Percentiles rank a stretch among this genome's conserved stretches.
Conservation (phyloP, 2,797 vertebrate species). For the Acipenser ruthenus region DNA sequence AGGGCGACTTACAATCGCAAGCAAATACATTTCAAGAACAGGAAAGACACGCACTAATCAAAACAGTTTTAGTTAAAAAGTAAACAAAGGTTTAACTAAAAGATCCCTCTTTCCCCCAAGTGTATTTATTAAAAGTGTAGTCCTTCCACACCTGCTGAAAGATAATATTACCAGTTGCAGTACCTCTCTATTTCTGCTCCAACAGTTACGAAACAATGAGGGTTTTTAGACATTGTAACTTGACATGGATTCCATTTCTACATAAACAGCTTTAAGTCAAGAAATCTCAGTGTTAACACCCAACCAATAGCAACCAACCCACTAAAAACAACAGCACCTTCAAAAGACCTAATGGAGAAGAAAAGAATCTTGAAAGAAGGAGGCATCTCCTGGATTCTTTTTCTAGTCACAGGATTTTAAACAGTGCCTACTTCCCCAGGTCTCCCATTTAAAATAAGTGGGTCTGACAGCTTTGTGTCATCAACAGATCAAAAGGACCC, state of each 20-base stretch:
- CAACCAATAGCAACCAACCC: slow-evolving; percentile 34
- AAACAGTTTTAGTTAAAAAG: slow-evolving; percentile 16
- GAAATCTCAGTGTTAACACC: slow-evolving; percentile 34
- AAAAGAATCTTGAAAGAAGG: slow-evolving; percentile 14
- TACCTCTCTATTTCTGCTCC: slow-evolving; percentile 48
- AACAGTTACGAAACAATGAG: slow-evolving; percentile 36
- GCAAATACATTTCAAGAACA: no score
- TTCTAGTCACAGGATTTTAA: slow-evolving; percentile 44
- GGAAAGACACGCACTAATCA: background rate
- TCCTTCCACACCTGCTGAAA: slow-evolving; percentile 34
- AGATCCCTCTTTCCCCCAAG: slow-evolving; percentile 20
- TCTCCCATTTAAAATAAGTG: slow-evolving; percentile 23
- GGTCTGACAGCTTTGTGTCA: slow-evolving; percentile 39
- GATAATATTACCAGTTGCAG: slow-evolving; percentile 39
- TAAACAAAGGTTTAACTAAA: slow-evolving; percentile 16
- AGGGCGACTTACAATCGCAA: no score
- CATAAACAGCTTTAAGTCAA: slow-evolving; percentile 38
- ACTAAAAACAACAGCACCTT: slow-evolving; percentile 29
- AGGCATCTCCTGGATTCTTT: slow-evolving; percentile 28
- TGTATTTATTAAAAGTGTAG: slow-evolving; percentile 22
- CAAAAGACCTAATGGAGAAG: slow-evolving; percentile 31
- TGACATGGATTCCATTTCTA: slow-evolving; percentile 41
- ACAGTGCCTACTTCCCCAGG: slow-evolving; percentile 28
- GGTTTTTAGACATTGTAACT: slow-evolving; percentile 30
- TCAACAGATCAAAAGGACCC: slow-evolving; percentile 35